Evolutionary conservation across 2,797 vertebrate species (phyloP).

Genomic region (Cirrhinus mrigala): DNA sequence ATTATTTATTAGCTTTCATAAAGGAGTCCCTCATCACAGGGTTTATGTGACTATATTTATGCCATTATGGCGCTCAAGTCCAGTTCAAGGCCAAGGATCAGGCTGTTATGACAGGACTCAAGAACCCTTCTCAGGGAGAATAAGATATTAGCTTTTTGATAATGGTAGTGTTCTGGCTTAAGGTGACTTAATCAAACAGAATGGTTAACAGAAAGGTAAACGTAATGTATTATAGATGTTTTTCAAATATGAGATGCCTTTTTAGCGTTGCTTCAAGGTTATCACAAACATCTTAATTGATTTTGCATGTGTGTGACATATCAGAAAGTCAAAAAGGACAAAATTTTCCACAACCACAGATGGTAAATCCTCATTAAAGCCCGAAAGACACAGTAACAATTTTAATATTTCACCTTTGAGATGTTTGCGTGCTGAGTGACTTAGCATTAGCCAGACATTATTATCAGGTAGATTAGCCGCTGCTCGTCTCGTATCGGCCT

Average conservation of each 20-base stretch:
- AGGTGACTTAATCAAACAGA: slow-evolving; percentile 22
- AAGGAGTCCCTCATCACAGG: slow-evolving; percentile 22
- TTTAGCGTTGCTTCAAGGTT: slow-evolving; percentile 5
- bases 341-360: neutral
- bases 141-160: slow-evolving; percentile 42
- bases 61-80: slow-evolving; percentile 38
- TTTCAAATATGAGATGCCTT: neutral
- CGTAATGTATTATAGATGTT: slow-evolving; percentile 4
- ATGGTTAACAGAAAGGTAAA: neutral
- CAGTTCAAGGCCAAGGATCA: slow-evolving; percentile 54
- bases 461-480: slow-evolving; percentile 48
- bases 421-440: slow-evolving; percentile 17
- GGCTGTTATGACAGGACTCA: slow-evolving; percentile 26
- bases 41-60: slow-evolving; percentile 55
- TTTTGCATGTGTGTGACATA: neutral
- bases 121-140: slow-evolving; percentile 31
- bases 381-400: neutral
- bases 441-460: slow-evolving; percentile 49
- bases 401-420: neutral
- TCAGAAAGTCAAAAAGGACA: neutral
- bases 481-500: slow-evolving; percentile 33
- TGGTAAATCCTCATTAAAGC: neutral
- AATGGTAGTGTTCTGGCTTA: slow-evolving; percentile 1
- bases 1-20: slow-evolving; percentile 46
- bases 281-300: slow-evolving; percentile 29